Evolutionary conservation across 2,797 vertebrate genomes (phyloP).

Genomic region (Tapirus indicus): DNA sequence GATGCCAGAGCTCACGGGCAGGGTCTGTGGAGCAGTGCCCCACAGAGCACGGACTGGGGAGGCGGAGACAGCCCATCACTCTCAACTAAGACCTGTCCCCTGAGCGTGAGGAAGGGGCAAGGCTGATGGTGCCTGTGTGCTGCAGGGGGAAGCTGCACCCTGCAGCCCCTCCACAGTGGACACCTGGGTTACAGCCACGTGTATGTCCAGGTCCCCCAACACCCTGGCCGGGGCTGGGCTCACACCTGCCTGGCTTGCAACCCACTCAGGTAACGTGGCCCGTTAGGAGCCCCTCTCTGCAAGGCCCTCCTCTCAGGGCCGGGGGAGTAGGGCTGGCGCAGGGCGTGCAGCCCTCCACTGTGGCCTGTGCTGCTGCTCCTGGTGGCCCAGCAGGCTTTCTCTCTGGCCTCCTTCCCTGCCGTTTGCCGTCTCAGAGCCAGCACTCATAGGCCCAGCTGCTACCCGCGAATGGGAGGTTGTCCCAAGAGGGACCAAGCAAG

Average conservation of each 20-base stretch:
- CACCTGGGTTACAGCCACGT: not conserved
- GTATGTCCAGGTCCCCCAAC: no score
- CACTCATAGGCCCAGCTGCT: not conserved
- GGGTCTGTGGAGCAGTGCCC: not conserved
- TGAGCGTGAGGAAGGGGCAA: not conserved
- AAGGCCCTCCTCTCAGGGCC: not conserved
- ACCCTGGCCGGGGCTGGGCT: not conserved
- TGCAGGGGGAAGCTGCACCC: fast-evolving
- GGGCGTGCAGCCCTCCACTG: not conserved
- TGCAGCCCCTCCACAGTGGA: not conserved
- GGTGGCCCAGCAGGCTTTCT: not conserved
- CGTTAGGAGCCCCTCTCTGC: not conserved
- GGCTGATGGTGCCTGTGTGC: not conserved
- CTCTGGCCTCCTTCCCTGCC: no score
- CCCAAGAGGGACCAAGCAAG: not conserved
- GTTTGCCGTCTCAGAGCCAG: no score
- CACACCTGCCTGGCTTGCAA: not conserved
- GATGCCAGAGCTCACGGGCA: not conserved
- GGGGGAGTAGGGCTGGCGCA: no score
- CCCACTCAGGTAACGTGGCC: not conserved
- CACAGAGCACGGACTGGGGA: no score
- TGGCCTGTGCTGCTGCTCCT: not conserved
- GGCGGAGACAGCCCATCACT: no score
- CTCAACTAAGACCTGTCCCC: no score
- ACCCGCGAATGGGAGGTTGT: not conserved